phyloP scores from a whole-genome alignment of 2,888 invertebrate genomes.

The Chrysopilus asiliformis region DNA sequence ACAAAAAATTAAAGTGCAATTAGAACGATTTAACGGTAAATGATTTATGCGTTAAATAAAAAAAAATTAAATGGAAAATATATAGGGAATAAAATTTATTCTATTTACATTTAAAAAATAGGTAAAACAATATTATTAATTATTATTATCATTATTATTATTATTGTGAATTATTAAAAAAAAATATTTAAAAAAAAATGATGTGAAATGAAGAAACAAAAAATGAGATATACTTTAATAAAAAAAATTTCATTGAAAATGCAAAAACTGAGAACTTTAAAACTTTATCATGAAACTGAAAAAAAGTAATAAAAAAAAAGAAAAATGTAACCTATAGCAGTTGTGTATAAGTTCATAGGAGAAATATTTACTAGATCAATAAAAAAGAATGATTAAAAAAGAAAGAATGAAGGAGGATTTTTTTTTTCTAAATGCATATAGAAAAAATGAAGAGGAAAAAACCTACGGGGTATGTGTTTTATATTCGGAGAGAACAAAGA shows the following conservation, averaged over 20 bases:
- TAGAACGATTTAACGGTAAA: constrained; percentile 40
- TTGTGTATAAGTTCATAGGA: too few relatives aligned
- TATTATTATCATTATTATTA: constrained; percentile 12
- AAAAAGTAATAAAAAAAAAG: too few relatives aligned
- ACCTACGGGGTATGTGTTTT: constrained; percentile 45
- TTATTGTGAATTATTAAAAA: constrained; percentile 7
- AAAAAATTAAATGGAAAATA: constrained; percentile 18
- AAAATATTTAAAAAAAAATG: constrained; percentile 9
- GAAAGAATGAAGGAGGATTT: too few relatives aligned
- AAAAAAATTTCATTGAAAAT: constrained; percentile 1
- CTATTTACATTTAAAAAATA: constrained; percentile 44
- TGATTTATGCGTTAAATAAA: constrained; percentile 29
- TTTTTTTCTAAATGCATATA: background rate
- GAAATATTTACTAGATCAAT: too few relatives aligned
- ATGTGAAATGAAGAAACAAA: constrained; percentile 5
- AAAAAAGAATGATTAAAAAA: too few relatives aligned
- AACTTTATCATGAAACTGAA: too few relatives aligned
- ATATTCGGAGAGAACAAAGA: constrained; percentile 49
- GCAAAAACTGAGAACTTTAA: constrained; percentile 3
- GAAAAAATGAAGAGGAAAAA: background rate
- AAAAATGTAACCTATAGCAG: too few relatives aligned
- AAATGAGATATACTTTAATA: constrained; percentile 2
- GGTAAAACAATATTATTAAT: constrained; percentile 27
- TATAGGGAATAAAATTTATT: constrained; percentile 30
- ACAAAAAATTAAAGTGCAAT: constrained; percentile 43